Evolutionary conservation across 2,113 vertebrate species (phyloP).

Genomic region (Etia nguti): DNA sequence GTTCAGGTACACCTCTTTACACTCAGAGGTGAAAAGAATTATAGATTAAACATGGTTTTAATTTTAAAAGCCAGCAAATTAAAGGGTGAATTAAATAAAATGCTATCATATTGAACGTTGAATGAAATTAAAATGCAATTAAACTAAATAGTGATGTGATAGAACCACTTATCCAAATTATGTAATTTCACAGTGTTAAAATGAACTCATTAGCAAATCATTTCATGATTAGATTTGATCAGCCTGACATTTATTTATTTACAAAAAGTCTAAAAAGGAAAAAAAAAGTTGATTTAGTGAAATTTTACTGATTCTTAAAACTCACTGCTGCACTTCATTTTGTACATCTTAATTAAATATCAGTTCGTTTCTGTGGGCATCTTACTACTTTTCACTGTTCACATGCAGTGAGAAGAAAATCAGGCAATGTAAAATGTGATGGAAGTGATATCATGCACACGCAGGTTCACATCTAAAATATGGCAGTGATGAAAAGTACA

Average conservation of each 20-base stretch:
- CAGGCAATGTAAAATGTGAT: not conserved
- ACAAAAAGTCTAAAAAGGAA: not conserved
- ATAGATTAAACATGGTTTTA: not conserved
- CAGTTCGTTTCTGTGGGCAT: not conserved
- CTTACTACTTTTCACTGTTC: not conserved
- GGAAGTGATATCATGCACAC: not conserved
- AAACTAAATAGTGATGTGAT: not conserved
- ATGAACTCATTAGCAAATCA: not conserved
- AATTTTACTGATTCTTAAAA: not conserved
- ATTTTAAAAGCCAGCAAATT: not conserved
- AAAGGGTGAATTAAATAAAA: not conserved
- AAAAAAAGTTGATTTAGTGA: not conserved
- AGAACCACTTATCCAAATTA: slow-evolving; percentile 6
- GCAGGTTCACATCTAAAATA: not conserved
- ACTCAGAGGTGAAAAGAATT: not conserved
- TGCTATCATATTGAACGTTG: not conserved
- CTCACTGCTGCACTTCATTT: not conserved
- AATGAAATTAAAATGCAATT: slow-evolving; percentile 8
- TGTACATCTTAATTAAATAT: not conserved
- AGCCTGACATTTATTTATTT: slow-evolving; percentile 1
- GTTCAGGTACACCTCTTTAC: not conserved
- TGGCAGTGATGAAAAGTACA: not conserved
- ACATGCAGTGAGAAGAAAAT: not conserved
- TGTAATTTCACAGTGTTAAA: not conserved
- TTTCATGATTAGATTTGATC: not conserved